A percentile compares a stretch with the other conserved stretches of the same genome.
phyloP scores from a whole-genome alignment of 2,113 vertebrate genomes.

The Poeciliopsis retropinna region DNA sequence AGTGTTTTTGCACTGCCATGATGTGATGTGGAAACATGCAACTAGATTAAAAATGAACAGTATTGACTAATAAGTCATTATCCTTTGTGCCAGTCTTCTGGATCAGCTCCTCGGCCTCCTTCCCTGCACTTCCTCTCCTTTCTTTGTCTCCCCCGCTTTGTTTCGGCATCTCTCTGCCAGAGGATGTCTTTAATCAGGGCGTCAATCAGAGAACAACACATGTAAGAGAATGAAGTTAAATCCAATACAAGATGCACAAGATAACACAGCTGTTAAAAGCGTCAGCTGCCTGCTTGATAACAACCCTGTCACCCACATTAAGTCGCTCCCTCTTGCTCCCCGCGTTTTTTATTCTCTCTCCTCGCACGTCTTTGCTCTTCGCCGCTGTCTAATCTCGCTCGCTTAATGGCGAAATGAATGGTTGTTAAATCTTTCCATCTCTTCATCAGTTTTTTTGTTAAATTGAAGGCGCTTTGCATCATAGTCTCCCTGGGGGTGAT shows the following conservation, averaged over 20 bases:
- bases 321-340: slow-evolving; percentile 21
- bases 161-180: slow-evolving; percentile 45
- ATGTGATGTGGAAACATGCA: not conserved
- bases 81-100: slow-evolving; percentile 4
- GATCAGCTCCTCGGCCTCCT: not conserved
- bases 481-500: slow-evolving; percentile 47
- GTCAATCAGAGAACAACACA: slow-evolving; percentile 63
- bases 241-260: slow-evolving; percentile 72
- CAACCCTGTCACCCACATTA: slow-evolving; percentile 63
- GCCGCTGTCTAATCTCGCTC: slow-evolving; percentile 30
- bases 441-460: slow-evolving; percentile 13
- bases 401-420: slow-evolving; percentile 57
- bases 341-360: not conserved
- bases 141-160: not conserved
- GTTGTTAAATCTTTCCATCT: slow-evolving; percentile 59
- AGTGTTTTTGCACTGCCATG: slow-evolving; percentile 1
- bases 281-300: slow-evolving; percentile 69
- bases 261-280: slow-evolving; percentile 74
- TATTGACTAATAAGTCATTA: slow-evolving; percentile 11
- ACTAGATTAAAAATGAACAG: not conserved
- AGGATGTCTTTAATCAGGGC: slow-evolving; percentile 71
- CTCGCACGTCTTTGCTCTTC: slow-evolving; percentile 33
- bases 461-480: slow-evolving; percentile 55
- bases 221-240: slow-evolving; percentile 69
- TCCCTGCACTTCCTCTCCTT: not conserved